Base-by-base conservation (phyloP, 2,888 invertebrate species). In the Diachrysia chrysitis region DNA sequence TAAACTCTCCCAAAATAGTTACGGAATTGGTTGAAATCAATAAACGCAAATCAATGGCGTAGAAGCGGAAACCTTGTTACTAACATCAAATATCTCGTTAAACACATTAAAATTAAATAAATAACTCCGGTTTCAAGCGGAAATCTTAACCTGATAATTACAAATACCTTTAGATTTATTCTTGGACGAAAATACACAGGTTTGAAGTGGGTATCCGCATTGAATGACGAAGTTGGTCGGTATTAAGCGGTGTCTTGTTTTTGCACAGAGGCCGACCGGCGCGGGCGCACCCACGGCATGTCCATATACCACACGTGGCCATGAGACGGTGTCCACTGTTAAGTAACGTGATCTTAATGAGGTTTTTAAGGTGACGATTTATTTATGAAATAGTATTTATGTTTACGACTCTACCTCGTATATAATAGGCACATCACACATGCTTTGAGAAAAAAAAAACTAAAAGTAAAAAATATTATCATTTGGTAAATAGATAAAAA, bases 171-270 rank as follows among this genome's bases (percentile, higher is more conserved):
- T 32, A 32, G 2, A 10, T 2, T 1, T 10, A 32, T 32, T 42
- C n/a, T n/a, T 42, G 16, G 2, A n/a, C 42, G 14, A 32, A 42
- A n/a, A 42, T 21, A 51, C 12, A 3, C 48, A 21, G 10, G 12
- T 21, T 51, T 51, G 7, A 42, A 63, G 48, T 56, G 19, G n/a
- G 74, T 55, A 75, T 79, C 75, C 75, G 75, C 75, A 79, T 75
- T 69, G 57, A 23, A 54, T 54, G 42, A 37, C 37, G 32, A 72
- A 55, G 32, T 57, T 42, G 42, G 42, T 42, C 42, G n/a, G 16
- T 42, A n/a, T 42, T 57, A 66, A 23, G 73, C 57, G n/a, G 63
- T 58, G 63, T 61, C 78, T 21, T 59, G 75, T 78, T 78, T 75
- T 75, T 75, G 62, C 58, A 9, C 19, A 57, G 62, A 69, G 79